Conservation (phyloP, 2,888 invertebrate genomes). For the Colostygia pectinataria region DNA sequence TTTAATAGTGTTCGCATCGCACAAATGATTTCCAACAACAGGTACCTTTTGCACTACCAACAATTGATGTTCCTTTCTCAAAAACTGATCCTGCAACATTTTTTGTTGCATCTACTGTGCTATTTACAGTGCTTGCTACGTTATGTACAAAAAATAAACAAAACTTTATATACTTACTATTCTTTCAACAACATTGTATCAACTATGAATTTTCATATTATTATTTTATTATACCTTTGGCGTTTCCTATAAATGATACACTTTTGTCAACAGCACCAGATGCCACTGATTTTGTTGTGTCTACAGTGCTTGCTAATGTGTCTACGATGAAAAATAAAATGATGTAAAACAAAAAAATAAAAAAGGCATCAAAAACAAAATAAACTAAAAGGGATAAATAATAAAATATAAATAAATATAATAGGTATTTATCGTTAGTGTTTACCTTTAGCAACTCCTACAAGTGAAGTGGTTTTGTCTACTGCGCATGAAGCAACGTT, state of each 20-base stretch:
- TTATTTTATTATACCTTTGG: slow-evolving; percentile 46
- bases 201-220: no score
- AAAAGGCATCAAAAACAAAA: background rate
- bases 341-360: slow-evolving; percentile 8
- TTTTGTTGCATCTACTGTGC: slow-evolving; percentile 57
- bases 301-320: slow-evolving; percentile 54
- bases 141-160: slow-evolving; percentile 52
- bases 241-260: slow-evolving; percentile 49
- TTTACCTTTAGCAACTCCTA: slow-evolving; percentile 54
- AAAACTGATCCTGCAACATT: slow-evolving; percentile 50
- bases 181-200: no score
- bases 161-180: background rate
- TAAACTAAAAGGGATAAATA: no score
- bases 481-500: slow-evolving; percentile 51
- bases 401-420: no score
- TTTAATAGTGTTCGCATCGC: no score
- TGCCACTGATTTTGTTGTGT: slow-evolving; percentile 53
- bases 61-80: slow-evolving; percentile 51
- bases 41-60: slow-evolving; percentile 57
- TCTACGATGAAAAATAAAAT: slow-evolving; percentile 43
- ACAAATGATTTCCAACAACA: background rate
- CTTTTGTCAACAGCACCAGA: slow-evolving; percentile 49
- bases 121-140: slow-evolving; percentile 52
- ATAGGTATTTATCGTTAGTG: no score
- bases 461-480: slow-evolving; percentile 49